Evolutionary conservation across 2,797 vertebrate genomes (phyloP), one percentile per base, ranked within the genome.

Genomic region (Onychomys leucogaster): DNA sequence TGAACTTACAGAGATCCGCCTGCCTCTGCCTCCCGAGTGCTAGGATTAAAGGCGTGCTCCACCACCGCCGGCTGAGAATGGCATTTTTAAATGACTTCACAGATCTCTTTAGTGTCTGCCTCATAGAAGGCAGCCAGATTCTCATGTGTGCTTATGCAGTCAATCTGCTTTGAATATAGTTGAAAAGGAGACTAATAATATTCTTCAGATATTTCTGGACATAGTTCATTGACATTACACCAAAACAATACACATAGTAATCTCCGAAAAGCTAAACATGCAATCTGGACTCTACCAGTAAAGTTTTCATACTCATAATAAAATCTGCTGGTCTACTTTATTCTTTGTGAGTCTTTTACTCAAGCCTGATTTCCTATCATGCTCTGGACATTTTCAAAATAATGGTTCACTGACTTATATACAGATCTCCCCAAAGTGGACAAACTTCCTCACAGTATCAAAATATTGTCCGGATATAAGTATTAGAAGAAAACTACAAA

Each of bases 401-500:
- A 94, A 21, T 25, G 7, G 43, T 71, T 90, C 46, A 94, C 49
- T 83, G 37, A 90, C n/a, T 84, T 69, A 71, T 59, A 57, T 1
- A 92, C 17, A 52, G 27, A 88, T 91, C 90, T 91, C 92, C 65
- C 49, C 37, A 83, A 94, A 43, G 34, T 5, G 78, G 61, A 94
- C 41, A 67, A 6, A 43, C 87, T 85, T 92, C 55, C 88, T 69
- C 32, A 80, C 3, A 87, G 14, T 16, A 90, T 61, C 29, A 73
- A 80, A 90, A 91, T 61, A 76, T 67, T 43, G 11, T 43, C 41
- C 43, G 41, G n/a, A 61, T 49, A 4, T 34, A 76, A 61, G 69
- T 63, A 92, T 67, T 34, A 87, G 34, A 63, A 87, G 34, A 63
- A 90, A 94, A 90, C 86, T 81, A 57, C 46, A 63, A 90, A 82